Conservation (phyloP, 1,140 invertebrate species). For the Nixonia krombeini region DNA sequence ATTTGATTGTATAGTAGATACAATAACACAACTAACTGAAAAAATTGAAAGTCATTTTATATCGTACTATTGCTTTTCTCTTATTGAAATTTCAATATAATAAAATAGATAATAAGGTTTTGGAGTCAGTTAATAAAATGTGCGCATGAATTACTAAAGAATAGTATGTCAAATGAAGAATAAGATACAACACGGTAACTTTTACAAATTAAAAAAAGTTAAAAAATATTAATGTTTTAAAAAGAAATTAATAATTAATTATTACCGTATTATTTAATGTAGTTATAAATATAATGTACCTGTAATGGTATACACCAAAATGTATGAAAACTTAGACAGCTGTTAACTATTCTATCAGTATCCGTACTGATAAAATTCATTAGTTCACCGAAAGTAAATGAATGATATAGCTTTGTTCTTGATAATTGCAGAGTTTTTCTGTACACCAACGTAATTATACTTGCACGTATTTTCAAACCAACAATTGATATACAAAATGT, state of each 20-base stretch:
- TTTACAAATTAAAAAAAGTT: too few species aligned
- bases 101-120: too few species aligned
- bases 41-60: conserved; percentile 47
- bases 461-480: conserved; percentile 87
- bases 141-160: too few species aligned
- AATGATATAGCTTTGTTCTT: conserved; percentile 70
- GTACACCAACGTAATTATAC: conserved; percentile 89
- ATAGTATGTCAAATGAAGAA: too few species aligned
- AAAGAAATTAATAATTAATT: too few species aligned
- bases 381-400: conserved; percentile 88
- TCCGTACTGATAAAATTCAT: conserved; percentile 98
- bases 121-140: too few species aligned
- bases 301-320: conserved; percentile 97
- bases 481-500: conserved; percentile 89
- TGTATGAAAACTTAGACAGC: conserved; percentile 95
- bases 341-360: conserved; percentile 94
- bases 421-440: conserved; percentile 83
- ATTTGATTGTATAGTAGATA: conserved; percentile 90
- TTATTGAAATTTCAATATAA: background rate
- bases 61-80: background rate
- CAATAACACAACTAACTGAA: conserved; percentile 84
- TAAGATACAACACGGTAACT: too few species aligned
- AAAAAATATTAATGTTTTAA: too few species aligned
- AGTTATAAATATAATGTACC: conserved; percentile 71
- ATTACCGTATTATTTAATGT: too few species aligned